Evolutionary conservation across 2,113 vertebrate species (phyloP), one percentile per base, ranked within the genome.

Genomic region (Pyrgilauda ruficollis): DNA sequence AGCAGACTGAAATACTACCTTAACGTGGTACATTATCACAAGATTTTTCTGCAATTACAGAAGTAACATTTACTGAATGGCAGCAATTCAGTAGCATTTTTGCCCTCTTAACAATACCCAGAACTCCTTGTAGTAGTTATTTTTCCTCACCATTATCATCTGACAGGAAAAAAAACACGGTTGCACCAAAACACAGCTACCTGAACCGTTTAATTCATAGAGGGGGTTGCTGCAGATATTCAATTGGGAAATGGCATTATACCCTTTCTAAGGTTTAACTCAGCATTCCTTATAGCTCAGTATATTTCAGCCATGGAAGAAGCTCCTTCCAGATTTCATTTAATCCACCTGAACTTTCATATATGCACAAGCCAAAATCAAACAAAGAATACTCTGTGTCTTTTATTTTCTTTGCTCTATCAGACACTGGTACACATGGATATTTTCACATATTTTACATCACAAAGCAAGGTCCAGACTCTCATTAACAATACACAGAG

Each of bases 401-500:
- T 83, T 82, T 23, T 50, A 7, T 37, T 58, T 85, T 37, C 63
- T 61, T 75, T 49, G 22, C 16, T 52, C 28, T 28, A 27, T 67
- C 41, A 47, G 49, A 21, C 30, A 28, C 28, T 26, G 37, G 44
- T 27, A 39, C 46, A 33, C 13, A 4, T 0, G 5, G 21, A 19
- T n/a, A 39, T 70, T 87, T 79, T 56, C 55, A 66, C 37, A 21
- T 41, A 66, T 58, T 82, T 75, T 33, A 11, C 61, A 31, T 47
- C 28, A 43, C 6, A 26, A 79, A 73, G 75, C 17, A 1, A 85
- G 14, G 20, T 55, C 19, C 33, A 50, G 62, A 20, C 46, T 89
- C n/a, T 64, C 39, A 16, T 16, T 85, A 52, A 28, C 0, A 5
- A 39, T 33, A 39, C 1, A 0, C 14, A n/a, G 66, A 59, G 35